Evolutionary conservation across 2,797 vertebrate species (phyloP).

Genomic region (Anabas testudineus): DNA sequence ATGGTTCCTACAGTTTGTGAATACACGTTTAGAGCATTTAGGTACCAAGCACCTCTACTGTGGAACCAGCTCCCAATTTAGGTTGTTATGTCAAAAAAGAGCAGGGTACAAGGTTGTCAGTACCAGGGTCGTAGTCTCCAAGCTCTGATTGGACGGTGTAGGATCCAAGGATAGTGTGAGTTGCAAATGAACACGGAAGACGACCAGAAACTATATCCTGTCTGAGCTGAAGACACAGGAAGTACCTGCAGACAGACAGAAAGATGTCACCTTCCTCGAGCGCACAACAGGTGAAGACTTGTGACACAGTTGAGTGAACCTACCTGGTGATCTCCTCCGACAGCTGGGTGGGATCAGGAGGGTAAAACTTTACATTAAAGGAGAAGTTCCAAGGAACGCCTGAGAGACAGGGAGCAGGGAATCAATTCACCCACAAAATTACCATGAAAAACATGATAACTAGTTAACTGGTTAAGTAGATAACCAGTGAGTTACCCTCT

Average conservation of each 20-base stretch:
- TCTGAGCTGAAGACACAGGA: slow-evolving; percentile 94
- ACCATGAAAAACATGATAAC: not conserved
- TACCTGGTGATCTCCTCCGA: slow-evolving; percentile 98
- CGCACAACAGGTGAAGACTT: not conserved
- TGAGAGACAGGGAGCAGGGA: slow-evolving; percentile 52
- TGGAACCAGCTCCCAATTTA: too few relatives aligned
- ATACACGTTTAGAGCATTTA: too few relatives aligned
- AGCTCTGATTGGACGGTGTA: slow-evolving; percentile 96
- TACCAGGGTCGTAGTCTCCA: slow-evolving; percentile 91
- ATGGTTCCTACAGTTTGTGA: too few relatives aligned
- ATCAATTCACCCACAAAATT: not conserved
- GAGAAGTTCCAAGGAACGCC: slow-evolving; percentile 95
- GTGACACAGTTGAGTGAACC: not conserved
- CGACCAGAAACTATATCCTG: slow-evolving; percentile 93
- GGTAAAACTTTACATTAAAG: slow-evolving; percentile 98
- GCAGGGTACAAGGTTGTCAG: not conserved
- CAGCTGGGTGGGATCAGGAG: slow-evolving; percentile 94
- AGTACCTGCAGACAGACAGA: slow-evolving; percentile 86
- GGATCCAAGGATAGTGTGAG: slow-evolving; percentile 92
- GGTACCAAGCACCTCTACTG: too few relatives aligned
- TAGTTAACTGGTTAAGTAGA: too few relatives aligned
- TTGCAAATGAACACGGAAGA: slow-evolving; percentile 94
- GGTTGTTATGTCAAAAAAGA: rapidly evolving
- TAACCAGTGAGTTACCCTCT: too few relatives aligned
- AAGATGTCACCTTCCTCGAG: not conserved